Evolutionary conservation across 2,113 vertebrate genomes (phyloP), one percentile per base, ranked within the genome.

Genomic region (Corythoichthys intestinalis): DNA sequence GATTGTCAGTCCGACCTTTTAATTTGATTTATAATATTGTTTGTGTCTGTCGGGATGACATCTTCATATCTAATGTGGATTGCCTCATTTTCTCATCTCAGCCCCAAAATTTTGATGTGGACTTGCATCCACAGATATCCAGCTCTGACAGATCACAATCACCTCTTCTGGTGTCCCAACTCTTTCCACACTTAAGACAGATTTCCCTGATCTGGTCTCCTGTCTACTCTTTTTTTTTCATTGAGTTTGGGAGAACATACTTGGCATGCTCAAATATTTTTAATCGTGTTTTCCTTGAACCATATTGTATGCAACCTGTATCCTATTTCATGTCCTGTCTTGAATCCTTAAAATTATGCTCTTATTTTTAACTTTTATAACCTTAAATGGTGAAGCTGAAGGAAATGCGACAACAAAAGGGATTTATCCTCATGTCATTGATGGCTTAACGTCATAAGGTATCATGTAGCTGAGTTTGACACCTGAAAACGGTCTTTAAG

Each of bases 181-280:
- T 28, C 53, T 8, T 28, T 20, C 53, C 62, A 52, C 66, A 69
- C 63, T 39, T 20, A 54, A 44, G 35, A 59, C 39, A 60, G 58
- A 47, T 39, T 65, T 37, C 68, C 62, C 71, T 53, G 3, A 11
- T 56, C 57, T 9, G 17, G 46, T 66, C 75, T 79, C 64, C 47
- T 37, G 47, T 65, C 72, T 62, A 65, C 62, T 77, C 46, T 72
- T 52, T 66, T 57, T 60, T 74, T 64, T 57, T 54, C 46, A 50
- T 58, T 66, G 38, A 63, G 54, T 64, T 17, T 61, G 57, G 69
- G 67, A 85, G 86, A 86, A 88, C 89, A 87, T 79, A 87, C 74
- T 76, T 81, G 77, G 85, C 81, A 86, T 88, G 87, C 78, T 74
- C 62, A 65, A 48, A 71, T 70, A 49, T 47, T 64, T 69, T 11